phyloP scores from a whole-genome alignment of 2,113 vertebrate species.

The Sigmodon hispidus region DNA sequence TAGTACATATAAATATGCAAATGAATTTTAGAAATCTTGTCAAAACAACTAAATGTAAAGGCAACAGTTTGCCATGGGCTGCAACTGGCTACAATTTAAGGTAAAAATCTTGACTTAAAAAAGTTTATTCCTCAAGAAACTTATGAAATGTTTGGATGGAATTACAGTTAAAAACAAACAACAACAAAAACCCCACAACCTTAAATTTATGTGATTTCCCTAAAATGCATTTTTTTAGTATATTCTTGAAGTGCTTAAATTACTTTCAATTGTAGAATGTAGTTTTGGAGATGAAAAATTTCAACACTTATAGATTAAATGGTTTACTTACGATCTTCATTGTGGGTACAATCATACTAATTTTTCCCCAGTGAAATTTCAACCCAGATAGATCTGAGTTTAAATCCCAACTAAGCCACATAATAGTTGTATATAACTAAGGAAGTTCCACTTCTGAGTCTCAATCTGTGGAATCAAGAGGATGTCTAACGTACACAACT shows the following conservation, averaged over 20 bases:
- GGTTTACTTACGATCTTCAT: background rate
- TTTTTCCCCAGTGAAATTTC: background rate
- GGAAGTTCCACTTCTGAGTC: background rate
- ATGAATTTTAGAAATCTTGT: background rate
- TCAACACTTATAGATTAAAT: background rate
- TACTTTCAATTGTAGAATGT: background rate
- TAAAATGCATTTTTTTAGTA: background rate
- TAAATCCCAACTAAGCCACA: background rate
- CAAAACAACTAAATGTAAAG: background rate
- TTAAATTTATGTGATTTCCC: background rate
- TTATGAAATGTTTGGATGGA: constrained; percentile 20
- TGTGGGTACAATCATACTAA: background rate
- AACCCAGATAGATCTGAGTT: background rate
- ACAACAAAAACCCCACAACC: no score
- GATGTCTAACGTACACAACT: background rate
- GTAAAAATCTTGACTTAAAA: background rate
- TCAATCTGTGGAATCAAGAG: background rate
- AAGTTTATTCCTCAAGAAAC: background rate
- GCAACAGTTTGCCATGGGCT: background rate
- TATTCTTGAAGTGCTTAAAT: background rate
- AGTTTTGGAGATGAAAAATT: background rate
- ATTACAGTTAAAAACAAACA: background rate
- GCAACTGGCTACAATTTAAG: background rate
- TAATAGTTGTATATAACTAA: background rate
- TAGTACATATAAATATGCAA: background rate